Conservation (phyloP, 2,113 vertebrate species). For the Tragelaphus strepsiceros region DNA sequence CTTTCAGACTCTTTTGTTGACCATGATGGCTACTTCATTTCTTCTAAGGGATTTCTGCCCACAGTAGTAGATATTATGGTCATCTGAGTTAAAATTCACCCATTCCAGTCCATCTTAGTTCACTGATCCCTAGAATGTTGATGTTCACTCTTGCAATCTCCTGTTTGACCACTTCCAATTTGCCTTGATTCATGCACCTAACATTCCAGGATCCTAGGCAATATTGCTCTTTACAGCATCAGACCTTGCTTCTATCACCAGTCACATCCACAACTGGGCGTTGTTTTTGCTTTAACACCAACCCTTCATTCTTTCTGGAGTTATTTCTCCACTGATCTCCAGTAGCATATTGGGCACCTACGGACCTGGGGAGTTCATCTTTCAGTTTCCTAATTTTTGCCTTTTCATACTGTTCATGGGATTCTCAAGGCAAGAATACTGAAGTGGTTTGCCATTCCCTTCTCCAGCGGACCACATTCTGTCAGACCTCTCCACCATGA, state of each 20-base stretch:
- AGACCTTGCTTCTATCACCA: background rate
- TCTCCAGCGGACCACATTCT: background rate
- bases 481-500: background rate
- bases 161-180: background rate
- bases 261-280: background rate
- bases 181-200: no score
- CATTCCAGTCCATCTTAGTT: background rate
- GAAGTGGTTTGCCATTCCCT: background rate
- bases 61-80: background rate
- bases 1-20: background rate
- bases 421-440: background rate
- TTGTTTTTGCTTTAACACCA: background rate
- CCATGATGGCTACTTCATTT: background rate
- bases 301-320: background rate
- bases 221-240: background rate
- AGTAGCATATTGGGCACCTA: background rate
- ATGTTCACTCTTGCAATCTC: background rate
- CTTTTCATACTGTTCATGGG: background rate
- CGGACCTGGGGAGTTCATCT: background rate
- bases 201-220: background rate
- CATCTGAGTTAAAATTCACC: background rate
- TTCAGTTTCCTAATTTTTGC: background rate
- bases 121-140: background rate
- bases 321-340: background rate
- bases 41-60: background rate